These are phyloP conservation scores for Anolis carolinensis DNA, from an alignment of 2,113 vertebrate genomes.

Conservation along the genomic window DNA sequence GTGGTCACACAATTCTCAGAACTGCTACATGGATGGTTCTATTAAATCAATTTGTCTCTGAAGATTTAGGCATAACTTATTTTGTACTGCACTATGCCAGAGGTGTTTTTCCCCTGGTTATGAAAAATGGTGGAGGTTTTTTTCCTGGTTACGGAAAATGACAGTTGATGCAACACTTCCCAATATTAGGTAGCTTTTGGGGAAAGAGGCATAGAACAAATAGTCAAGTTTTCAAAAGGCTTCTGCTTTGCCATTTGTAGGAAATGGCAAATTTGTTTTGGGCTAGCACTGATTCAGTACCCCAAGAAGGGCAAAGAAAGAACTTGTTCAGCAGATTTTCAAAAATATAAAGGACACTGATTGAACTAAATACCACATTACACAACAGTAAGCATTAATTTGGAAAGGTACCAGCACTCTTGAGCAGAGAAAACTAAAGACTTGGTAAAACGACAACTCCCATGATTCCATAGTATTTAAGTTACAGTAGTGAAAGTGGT, in stretches of 20 bases:
- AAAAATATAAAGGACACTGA: background rate
- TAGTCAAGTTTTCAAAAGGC: background rate
- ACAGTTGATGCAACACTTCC: background rate
- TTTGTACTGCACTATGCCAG: background rate
- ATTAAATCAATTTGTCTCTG: background rate
- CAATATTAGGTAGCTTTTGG: no score
- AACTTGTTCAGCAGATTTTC: background rate
- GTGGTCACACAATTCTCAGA: background rate
- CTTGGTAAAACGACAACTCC: no score
- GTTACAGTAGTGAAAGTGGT: no score
- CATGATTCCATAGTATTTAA: no score
- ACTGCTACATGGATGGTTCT: background rate
- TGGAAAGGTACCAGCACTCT: no score
- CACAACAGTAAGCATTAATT: background rate
- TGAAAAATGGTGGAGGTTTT: background rate
- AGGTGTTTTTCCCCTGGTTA: background rate
- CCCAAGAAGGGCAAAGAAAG: background rate
- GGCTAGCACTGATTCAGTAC: background rate
- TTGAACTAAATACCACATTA: no score
- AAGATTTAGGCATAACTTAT: background rate
- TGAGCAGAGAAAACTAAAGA: no score
- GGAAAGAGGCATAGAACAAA: no score
- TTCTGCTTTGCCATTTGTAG: background rate
- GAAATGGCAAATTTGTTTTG: background rate
- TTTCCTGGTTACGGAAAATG: background rate